Evolutionary conservation across 2,113 vertebrate species (phyloP).

Genomic region (Tachuris rubrigastra): DNA sequence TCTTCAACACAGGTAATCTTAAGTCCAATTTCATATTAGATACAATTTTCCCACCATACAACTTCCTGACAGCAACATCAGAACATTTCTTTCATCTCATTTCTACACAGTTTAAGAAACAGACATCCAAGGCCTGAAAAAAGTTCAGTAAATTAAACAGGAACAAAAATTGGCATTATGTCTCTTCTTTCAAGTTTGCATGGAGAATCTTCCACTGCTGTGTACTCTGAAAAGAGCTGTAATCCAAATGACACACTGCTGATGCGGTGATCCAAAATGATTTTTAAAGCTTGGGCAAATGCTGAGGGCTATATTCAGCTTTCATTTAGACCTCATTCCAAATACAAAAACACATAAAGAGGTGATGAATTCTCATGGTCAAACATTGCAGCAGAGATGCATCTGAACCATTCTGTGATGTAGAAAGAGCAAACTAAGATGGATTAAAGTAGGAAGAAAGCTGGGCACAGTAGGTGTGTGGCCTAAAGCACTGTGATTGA

Average conservation of each 20-base stretch:
- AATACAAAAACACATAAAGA: neutral
- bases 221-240: slow-evolving; percentile 24
- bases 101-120: neutral
- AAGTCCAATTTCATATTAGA: slow-evolving; percentile 19
- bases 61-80: neutral
- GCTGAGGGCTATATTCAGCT: neutral
- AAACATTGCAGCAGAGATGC: neutral
- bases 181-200: slow-evolving; percentile 36
- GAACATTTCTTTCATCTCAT: slow-evolving; percentile 29
- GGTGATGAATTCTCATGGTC: neutral
- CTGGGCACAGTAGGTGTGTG: neutral
- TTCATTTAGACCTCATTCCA: neutral
- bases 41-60: neutral
- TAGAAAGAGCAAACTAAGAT: neutral
- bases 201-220: neutral
- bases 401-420: neutral
- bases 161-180: slow-evolving; percentile 15
- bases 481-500: neutral
- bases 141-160: slow-evolving; percentile 42
- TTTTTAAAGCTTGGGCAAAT: neutral
- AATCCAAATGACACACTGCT: neutral
- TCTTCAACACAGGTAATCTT: slow-evolving; percentile 9
- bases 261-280: neutral
- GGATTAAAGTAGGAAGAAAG: neutral
- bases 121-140: neutral